Conservation (phyloP, 2,797 vertebrate species). For the Tenualosa ilisha region DNA sequence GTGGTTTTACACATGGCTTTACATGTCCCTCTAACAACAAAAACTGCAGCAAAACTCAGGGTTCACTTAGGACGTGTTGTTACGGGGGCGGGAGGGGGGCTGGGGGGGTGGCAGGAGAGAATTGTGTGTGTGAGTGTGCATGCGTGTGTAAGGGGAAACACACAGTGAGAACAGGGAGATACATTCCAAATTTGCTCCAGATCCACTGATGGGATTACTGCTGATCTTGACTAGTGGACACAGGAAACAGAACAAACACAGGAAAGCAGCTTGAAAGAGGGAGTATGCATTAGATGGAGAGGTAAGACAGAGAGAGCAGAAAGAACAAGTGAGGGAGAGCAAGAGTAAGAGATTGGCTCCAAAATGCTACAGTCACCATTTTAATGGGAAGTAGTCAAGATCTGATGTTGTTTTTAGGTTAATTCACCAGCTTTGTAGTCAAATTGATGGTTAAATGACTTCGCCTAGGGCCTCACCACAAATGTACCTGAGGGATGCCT, state of each 20-base stretch:
- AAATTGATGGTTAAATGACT: too few relatives aligned
- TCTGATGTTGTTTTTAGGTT: too few relatives aligned
- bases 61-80: neutral
- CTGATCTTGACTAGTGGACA: neutral
- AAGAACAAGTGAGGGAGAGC: neutral
- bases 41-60: neutral
- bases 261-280: neutral
- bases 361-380: neutral
- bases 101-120: too few relatives aligned
- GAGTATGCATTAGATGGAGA: neutral
- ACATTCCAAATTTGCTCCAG: slow-evolving; percentile 7
- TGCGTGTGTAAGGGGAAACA: neutral
- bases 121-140: neutral
- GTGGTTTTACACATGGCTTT: too few relatives aligned
- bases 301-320: neutral
- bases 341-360: neutral
- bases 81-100: too few relatives aligned
- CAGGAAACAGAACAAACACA: neutral
- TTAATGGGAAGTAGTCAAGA: too few relatives aligned
- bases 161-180: neutral
- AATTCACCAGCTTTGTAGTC: too few relatives aligned
- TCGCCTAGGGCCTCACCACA: too few relatives aligned
- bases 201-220: slow-evolving; percentile 2
- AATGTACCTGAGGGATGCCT: too few relatives aligned
- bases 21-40: too few relatives aligned